phyloP scores from a whole-genome alignment of 2,888 invertebrate species.

The Clostera curtula region DNA sequence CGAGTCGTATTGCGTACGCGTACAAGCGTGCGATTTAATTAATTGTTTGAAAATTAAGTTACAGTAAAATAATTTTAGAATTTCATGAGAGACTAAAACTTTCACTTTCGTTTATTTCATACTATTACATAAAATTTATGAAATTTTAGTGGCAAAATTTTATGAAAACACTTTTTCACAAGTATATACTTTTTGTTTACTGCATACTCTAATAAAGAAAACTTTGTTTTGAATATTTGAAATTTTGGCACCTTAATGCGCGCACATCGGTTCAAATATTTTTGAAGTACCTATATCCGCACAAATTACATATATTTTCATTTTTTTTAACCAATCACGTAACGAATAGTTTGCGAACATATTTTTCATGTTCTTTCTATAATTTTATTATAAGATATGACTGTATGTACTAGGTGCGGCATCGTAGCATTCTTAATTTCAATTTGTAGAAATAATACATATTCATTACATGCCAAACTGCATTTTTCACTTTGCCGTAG shows the following conservation, averaged over 20 bases:
- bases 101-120: too few relatives aligned
- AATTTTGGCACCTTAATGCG: background rate
- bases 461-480: slow-evolving; percentile 1
- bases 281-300: background rate
- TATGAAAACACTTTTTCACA: too few relatives aligned
- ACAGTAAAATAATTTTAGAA: too few relatives aligned
- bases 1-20: slow-evolving; percentile 16
- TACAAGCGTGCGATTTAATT: too few relatives aligned
- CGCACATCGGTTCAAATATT: background rate
- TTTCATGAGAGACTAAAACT: too few relatives aligned
- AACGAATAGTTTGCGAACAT: slow-evolving; percentile 1
- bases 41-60: too few relatives aligned
- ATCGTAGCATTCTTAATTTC: slow-evolving; percentile 1
- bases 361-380: slow-evolving; percentile 1
- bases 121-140: too few relatives aligned
- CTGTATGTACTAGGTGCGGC: too few relatives aligned
- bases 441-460: slow-evolving; percentile 2
- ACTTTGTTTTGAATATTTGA: background rate
- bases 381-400: slow-evolving; percentile 2
- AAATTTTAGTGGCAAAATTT: too few relatives aligned
- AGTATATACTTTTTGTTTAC: slow-evolving; percentile 12
- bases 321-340: background rate
- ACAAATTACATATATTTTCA: background rate
- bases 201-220: slow-evolving; percentile 12
- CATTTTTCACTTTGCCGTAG: background rate